A percentile compares a stretch with the other conserved stretches of the same genome.
These are phyloP conservation scores for Microtus montanus DNA, from an alignment of 2,113 vertebrate species.

Conservation along the genomic window DNA sequence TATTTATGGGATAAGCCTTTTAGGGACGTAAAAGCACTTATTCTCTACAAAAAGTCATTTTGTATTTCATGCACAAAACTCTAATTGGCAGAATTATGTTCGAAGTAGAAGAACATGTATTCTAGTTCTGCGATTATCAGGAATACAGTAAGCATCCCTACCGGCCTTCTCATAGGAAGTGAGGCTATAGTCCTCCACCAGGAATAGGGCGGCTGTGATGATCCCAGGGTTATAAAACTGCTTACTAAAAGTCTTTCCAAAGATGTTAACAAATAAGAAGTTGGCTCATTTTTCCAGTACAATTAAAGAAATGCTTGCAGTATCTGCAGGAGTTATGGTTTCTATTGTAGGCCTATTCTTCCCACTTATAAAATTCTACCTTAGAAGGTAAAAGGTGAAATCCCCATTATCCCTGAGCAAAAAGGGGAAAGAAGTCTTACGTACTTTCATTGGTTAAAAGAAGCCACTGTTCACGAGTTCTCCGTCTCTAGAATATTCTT, in stretches of 20 bases:
- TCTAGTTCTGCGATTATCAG: constrained; percentile 62
- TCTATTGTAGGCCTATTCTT: constrained; percentile 50
- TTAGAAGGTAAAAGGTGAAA: constrained; percentile 69
- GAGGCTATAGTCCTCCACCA: background rate
- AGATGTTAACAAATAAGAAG: constrained; percentile 73
- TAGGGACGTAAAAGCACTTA: constrained; percentile 73
- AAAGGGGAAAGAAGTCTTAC: constrained; percentile 46
- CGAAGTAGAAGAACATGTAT: constrained; percentile 46
- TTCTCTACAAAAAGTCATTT: constrained; percentile 73
- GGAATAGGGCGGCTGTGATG: constrained; percentile 51
- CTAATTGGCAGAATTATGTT: constrained; percentile 36
- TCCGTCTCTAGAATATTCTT: constrained; percentile 39
- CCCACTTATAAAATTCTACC: constrained; percentile 65
- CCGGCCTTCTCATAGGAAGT: constrained; percentile 55
- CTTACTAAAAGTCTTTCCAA: constrained; percentile 71
- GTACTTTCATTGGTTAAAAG: constrained; percentile 66
- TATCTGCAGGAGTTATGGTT: constrained; percentile 41
- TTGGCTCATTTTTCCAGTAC: constrained; percentile 68
- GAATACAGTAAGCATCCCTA: constrained; percentile 60
- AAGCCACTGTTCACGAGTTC: constrained; percentile 52
- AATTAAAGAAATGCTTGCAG: constrained; percentile 59
- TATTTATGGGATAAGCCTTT: constrained; percentile 62
- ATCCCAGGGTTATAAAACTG: constrained; percentile 64
- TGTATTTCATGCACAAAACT: constrained; percentile 78
- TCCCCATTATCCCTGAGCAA: constrained; percentile 66